A percentile compares a stretch with the other conserved stretches of the same genome.
Conservation (phyloP, 2,888 invertebrate species). For the Thera britannica region DNA sequence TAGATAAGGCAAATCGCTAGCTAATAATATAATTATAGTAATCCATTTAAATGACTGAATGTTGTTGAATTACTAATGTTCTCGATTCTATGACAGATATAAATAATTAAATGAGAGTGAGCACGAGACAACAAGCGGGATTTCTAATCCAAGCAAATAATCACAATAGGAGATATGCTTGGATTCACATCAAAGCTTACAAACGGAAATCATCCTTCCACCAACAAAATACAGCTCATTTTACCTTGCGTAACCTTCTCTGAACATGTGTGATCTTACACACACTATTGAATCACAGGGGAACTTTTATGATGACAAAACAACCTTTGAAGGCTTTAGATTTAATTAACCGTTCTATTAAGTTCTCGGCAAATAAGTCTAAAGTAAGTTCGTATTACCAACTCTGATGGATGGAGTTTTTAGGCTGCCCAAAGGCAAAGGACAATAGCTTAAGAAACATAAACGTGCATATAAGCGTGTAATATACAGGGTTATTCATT, state of each 20-base stretch:
- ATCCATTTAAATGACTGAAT: no score
- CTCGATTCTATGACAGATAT: constrained; percentile 46
- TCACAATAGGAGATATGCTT: constrained; percentile 53
- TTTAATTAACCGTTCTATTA: constrained; percentile 71
- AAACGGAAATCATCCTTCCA: constrained; percentile 42
- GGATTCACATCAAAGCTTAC: constrained; percentile 41
- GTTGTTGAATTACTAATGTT: constrained; percentile 27
- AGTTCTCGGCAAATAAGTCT: constrained; percentile 45
- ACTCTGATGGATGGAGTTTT: not conserved
- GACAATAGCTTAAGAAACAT: no score
- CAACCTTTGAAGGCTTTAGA: constrained; percentile 64
- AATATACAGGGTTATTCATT: no score
- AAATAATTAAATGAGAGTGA: constrained; percentile 44
- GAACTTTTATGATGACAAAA: constrained; percentile 69
- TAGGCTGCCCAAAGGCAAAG: no score
- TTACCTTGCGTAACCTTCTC: constrained; percentile 36
- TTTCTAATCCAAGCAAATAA: constrained; percentile 64
- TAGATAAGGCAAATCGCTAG: no score
- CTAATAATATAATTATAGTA: no score
- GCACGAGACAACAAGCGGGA: constrained; percentile 51
- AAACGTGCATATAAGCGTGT: no score
- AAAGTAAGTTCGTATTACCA: not conserved
- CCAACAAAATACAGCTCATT: constrained; percentile 38
- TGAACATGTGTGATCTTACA: constrained; percentile 45
- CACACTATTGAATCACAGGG: constrained; percentile 54